These are phyloP conservation scores for Lates japonicus DNA, from an alignment of 2,797 vertebrate genomes.

Conservation along the genomic window DNA sequence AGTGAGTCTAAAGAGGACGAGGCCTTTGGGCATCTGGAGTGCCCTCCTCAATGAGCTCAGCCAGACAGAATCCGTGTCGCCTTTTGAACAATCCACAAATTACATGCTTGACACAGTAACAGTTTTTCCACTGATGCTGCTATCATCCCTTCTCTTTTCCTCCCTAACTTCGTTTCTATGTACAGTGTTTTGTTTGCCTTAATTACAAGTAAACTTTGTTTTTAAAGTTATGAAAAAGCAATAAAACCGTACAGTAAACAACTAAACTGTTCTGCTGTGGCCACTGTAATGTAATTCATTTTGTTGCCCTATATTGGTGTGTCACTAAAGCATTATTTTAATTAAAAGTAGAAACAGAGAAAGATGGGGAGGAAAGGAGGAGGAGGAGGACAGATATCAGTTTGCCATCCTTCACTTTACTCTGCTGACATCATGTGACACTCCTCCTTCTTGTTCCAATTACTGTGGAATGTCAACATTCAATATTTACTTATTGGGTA, in stretches of 20 bases:
- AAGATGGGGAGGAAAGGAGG: slow-evolving; percentile 51
- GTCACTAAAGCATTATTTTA: slow-evolving; percentile 61
- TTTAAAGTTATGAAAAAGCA: slow-evolving; percentile 48
- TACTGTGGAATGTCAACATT: slow-evolving; percentile 73
- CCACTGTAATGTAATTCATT: slow-evolving; percentile 54
- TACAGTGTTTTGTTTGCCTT: slow-evolving; percentile 14
- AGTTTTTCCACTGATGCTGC: slow-evolving; percentile 7
- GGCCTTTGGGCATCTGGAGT: slow-evolving; percentile 60
- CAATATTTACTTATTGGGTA: slow-evolving; percentile 75
- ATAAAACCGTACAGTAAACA: slow-evolving; percentile 24
- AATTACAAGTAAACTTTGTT: slow-evolving; percentile 46
- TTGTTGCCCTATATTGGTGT: slow-evolving; percentile 60
- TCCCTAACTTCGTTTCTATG: slow-evolving; percentile 1
- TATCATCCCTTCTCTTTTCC: slow-evolving; percentile 9
- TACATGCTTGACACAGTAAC: slow-evolving; percentile 26
- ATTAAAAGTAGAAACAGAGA: slow-evolving; percentile 65
- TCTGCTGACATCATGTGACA: slow-evolving; percentile 57
- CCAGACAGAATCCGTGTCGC: slow-evolving; percentile 32
- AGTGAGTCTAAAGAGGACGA: slow-evolving; percentile 51
- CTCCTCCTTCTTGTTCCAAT: slow-evolving; percentile 75
- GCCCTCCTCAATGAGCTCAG: slow-evolving; percentile 44
- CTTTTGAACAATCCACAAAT: slow-evolving; percentile 23
- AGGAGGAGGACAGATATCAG: slow-evolving; percentile 56
- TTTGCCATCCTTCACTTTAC: slow-evolving; percentile 66
- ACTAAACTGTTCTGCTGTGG: slow-evolving; percentile 29